These are phyloP conservation scores for Aphaenogaster rudis DNA, from an alignment of 1,140 invertebrate species.

Conservation along the genomic window DNA sequence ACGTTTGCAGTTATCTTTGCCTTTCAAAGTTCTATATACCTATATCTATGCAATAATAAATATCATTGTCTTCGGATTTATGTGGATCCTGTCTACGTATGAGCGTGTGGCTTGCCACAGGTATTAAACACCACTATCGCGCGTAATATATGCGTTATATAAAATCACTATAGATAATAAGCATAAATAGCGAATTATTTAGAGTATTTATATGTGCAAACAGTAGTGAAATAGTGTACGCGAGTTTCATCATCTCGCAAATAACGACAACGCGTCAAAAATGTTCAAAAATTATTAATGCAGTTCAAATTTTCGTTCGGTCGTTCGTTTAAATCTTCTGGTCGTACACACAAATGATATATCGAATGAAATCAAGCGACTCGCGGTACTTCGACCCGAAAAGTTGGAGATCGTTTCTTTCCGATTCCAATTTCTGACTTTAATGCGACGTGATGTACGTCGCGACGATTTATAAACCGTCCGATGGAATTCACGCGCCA, in stretches of 20 bases:
- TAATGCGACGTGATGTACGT: neutral
- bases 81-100: neutral
- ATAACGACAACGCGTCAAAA: neutral
- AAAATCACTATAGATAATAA: constrained; percentile 32
- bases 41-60: neutral
- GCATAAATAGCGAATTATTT: neutral
- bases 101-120: constrained; percentile 4
- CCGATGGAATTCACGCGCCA: constrained; percentile 10
- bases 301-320: neutral
- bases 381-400: neutral
- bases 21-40: neutral
- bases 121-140: neutral
- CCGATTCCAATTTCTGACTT: neutral
- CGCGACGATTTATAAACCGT: constrained; percentile 22
- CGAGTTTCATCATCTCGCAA: constrained; percentile 34
- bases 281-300: neutral
- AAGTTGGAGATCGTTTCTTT: neutral
- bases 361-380: neutral
- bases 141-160: constrained; percentile 36
- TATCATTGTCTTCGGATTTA: neutral
- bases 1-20: neutral
- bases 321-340: neutral
- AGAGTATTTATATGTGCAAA: neutral
- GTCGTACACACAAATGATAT: neutral
- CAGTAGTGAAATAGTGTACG: neutral